Evolutionary conservation across 2,888 invertebrate genomes (phyloP), one percentile per base, ranked within the genome.

Genomic region (Drosophila nr. perissopoda): DNA sequence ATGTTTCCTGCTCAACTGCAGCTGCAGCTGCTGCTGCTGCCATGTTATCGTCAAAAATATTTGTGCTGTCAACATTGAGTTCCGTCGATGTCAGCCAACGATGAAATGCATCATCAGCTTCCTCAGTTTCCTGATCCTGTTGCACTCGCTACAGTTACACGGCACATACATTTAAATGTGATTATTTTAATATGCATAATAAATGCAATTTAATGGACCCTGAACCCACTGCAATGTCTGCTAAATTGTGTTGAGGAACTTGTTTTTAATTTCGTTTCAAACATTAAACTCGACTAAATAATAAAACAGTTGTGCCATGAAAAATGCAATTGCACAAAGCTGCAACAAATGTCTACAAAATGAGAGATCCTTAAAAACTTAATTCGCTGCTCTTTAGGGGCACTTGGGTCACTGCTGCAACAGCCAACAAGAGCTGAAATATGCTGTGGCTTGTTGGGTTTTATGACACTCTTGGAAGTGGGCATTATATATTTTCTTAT

Each of bases 31-130:
- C 73, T 75, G 67, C 68, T 53, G 54, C 59, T 51, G 64, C 52
- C 73, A 74, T 59, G 81, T 62, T 79, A 59, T 84, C 87, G 72
- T 83, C 86, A 42, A 82, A 69, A 38, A 68, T 70, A 75, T 81
- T 83, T 70, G 85, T 83, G 70, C 81, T 91, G 79, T 88, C 91
- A 78, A 88, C 85, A 73, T 88, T 91, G 57, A 81, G 88, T 79
- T 92, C 92, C 62, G 92, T 91, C 49, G 92, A 92, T 75, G 91
- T 91, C 76, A 92, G 82, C 91, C 91, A 92, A 40, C 91, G 91
- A 79, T 92, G 91, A 58, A 92, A 92, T 63, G 91, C 91, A 82
- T 92, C 91, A 74, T 91, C 91, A 53, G 87, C 82, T 60, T 83
- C 82, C 70, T 83, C 87, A 60, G 79, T 81, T 71, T 73, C 73